A percentile compares a stretch with the other conserved stretches of the same genome.
phyloP scores from a whole-genome alignment of 2,888 invertebrate species.

The Apamea monoglypha region DNA sequence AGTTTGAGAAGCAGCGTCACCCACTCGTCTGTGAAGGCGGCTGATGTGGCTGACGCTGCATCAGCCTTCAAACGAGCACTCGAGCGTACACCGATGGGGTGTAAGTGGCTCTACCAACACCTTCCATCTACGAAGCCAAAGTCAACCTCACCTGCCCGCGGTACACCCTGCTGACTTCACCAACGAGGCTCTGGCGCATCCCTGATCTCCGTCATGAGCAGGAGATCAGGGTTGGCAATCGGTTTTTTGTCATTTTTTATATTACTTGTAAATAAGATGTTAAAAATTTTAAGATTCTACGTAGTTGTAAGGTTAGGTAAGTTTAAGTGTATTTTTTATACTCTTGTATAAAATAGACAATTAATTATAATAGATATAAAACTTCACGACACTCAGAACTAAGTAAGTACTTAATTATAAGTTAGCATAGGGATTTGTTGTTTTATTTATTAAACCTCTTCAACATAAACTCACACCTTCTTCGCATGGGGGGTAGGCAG shows the following conservation, averaged over 20 bases:
- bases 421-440: not conserved
- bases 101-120: constrained; percentile 33
- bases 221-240: not conserved
- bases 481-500: too few species aligned
- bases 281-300: constrained; percentile 4
- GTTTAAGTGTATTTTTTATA: not conserved
- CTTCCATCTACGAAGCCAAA: constrained; percentile 5
- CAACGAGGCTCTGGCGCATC: constrained; percentile 42
- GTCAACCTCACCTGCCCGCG: constrained; percentile 53
- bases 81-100: constrained; percentile 21
- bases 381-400: too few species aligned
- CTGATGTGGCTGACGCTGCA: not conserved
- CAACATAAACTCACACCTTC: too few species aligned
- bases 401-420: constrained; percentile 5
- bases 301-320: constrained; percentile 1
- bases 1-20: not conserved
- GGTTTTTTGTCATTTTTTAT: not conserved
- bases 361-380: too few species aligned
- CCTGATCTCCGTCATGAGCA: not conserved
- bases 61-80: too few species aligned
- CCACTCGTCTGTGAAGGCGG: not conserved
- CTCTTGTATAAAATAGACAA: not conserved
- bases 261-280: not conserved
- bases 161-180: constrained; percentile 36
- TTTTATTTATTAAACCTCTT: not conserved